These are phyloP conservation scores for Umimayanthus chanpuru DNA, from an alignment of 92 coral and sea anemone species.

Conservation along the genomic window DNA sequence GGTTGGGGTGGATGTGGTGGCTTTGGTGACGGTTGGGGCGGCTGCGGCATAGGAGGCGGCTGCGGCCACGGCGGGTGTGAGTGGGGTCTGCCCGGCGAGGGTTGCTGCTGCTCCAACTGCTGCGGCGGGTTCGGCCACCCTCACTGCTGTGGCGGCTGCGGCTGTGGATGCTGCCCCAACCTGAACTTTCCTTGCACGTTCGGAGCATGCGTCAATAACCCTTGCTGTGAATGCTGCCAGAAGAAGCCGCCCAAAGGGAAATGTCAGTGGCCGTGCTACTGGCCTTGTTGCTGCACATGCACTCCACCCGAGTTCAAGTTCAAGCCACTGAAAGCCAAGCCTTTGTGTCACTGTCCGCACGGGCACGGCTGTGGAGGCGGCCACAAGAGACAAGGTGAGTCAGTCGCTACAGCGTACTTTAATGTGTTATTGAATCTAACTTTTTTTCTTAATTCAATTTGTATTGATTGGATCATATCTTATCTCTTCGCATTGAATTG, in stretches of 20 bases:
- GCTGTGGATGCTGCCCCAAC: constrained; percentile 67
- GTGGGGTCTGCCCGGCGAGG: constrained; percentile 53
- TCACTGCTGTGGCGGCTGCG: constrained; percentile 46
- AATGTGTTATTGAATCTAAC: too few relatives aligned
- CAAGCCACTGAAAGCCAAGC: constrained; percentile 79
- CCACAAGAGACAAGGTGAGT: background rate
- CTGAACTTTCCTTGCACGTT: constrained; percentile 86
- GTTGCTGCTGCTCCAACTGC: constrained; percentile 87
- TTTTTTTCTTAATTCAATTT: too few relatives aligned
- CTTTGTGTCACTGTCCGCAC: constrained; percentile 80
- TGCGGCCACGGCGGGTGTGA: constrained; percentile 18
- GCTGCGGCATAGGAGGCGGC: constrained; percentile 6
- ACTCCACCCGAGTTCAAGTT: constrained; percentile 84
- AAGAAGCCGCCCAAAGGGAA: constrained; percentile 83
- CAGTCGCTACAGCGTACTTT: too few relatives aligned
- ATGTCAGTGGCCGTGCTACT: constrained; percentile 90
- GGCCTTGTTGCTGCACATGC: constrained; percentile 90
- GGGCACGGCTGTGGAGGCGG: constrained; percentile 24
- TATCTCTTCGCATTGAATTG: too few relatives aligned
- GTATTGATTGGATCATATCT: too few relatives aligned
- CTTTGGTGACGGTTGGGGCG: background rate
- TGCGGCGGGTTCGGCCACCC: constrained; percentile 71
- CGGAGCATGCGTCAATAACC: constrained; percentile 91
- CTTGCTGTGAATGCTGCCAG: constrained; percentile 88
- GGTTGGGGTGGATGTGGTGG: background rate